Evolutionary conservation across 2,797 vertebrate species (phyloP), one percentile per base, ranked within the genome.

Genomic region (Hyperoplus lanceolatus): DNA sequence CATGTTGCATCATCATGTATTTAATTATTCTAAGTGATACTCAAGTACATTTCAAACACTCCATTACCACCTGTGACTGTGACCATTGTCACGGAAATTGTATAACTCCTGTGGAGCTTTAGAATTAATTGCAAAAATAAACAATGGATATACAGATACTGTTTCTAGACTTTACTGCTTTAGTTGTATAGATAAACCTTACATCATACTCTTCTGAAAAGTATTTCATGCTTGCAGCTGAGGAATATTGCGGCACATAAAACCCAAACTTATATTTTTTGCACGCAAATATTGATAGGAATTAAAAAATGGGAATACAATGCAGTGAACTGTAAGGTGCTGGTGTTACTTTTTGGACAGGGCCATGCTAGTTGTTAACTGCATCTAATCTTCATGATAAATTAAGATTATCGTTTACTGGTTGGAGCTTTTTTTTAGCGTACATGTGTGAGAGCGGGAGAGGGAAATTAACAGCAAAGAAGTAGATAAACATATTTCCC

Each of bases 31-130:
- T 15, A 15, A 75, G 70, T 45, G 48, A 41, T 80, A n/a, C 42
- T 71, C 48, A 48, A 61, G 58, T 70, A 21, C 15, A 6, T 63
- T 86, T 53, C 65, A 80, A 79, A 82, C 59, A 55, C 61, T 68
- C 21, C 36, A 61, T 57, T 64, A 62, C 42, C 8, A 38, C 38
- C 7, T n/a, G 29, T 53, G 4, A 62, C 49, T 36, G 62, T 63
- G 43, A 55, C 46, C 75, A 8, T 0, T 18, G 61, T 60, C 39
- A 39, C 11, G 0, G 42, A 53, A 6, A 4, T 15, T 29, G 1
- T 1, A 12, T 42, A 70, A 21, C 46, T 50, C 15, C 49, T 11
- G 29, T 3, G 39, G 38, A 57, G 16, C 46, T 61, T 54, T 21
- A 13, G 10, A 38, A 66, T 2, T 5, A 56, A 46, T 54, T 46